Evolutionary conservation across 2,113 vertebrate species (phyloP).

Genomic region (Ptychochromis oligacanthus): DNA sequence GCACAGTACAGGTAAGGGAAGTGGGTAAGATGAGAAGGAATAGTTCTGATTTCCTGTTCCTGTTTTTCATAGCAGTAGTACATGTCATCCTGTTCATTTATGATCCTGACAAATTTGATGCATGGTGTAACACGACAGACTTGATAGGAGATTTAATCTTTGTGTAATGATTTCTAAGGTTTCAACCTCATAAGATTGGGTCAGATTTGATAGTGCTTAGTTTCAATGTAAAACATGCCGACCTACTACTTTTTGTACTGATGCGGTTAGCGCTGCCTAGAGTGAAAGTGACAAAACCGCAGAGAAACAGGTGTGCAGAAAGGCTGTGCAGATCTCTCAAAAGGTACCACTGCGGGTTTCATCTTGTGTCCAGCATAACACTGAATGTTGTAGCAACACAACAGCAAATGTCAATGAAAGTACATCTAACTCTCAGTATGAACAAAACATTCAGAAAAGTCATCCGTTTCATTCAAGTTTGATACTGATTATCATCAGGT

Average conservation of each 20-base stretch:
- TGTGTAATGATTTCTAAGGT: rapidly evolving
- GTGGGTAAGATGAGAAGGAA: slow-evolving; percentile 58
- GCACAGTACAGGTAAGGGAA: slow-evolving; percentile 65
- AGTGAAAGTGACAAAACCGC: slow-evolving; percentile 66
- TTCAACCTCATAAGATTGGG: background rate
- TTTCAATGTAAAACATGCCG: background rate
- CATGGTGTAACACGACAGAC: background rate
- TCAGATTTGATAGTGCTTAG: background rate
- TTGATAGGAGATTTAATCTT: background rate
- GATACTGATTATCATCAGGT: background rate
- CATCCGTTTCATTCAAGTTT: background rate
- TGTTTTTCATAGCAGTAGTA: slow-evolving; percentile 33
- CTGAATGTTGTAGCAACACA: background rate
- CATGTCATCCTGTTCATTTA: background rate
- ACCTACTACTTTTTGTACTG: rapidly evolving
- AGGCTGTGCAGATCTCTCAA: background rate
- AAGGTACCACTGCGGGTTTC: background rate
- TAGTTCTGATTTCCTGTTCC: slow-evolving; percentile 67
- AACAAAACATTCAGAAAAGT: background rate
- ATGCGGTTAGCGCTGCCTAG: slow-evolving; percentile 43
- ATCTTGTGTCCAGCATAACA: background rate
- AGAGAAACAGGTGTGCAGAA: slow-evolving; percentile 65
- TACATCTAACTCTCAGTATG: background rate
- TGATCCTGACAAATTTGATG: background rate
- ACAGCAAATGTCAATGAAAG: background rate